These are phyloP conservation scores for Rhagonycha fulva DNA, from an alignment of 2,888 invertebrate genomes.

Conservation along the genomic window DNA sequence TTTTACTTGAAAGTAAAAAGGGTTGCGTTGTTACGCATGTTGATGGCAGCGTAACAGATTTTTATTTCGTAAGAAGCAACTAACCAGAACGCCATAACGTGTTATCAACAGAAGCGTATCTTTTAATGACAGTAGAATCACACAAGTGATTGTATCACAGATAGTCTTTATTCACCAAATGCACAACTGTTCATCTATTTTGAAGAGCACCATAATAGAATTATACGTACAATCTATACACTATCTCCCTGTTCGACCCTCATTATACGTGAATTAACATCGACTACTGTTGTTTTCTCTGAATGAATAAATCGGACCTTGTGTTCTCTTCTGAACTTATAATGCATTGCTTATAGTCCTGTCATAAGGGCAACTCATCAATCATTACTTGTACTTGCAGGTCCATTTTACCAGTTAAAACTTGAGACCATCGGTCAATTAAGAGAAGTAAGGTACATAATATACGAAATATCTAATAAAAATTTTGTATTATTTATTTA, in stretches of 20 bases:
- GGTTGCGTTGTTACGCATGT: neutral
- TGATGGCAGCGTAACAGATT: neutral
- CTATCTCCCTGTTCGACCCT: slow-evolving; percentile 44
- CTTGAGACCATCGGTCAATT: slow-evolving; percentile 48
- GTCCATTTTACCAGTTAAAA: slow-evolving; percentile 41
- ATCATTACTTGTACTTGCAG: slow-evolving; percentile 42
- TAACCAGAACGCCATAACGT: slow-evolving; percentile 20
- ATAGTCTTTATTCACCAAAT: slow-evolving; percentile 35
- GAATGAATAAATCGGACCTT: slow-evolving; percentile 36
- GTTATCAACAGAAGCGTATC: slow-evolving; percentile 20
- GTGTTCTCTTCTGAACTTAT: slow-evolving; percentile 37
- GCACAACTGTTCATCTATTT: slow-evolving; percentile 48
- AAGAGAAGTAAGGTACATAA: slow-evolving; percentile 3
- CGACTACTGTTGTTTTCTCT: slow-evolving; percentile 34
- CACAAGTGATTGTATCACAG: slow-evolving; percentile 32
- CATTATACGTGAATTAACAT: slow-evolving; percentile 46
- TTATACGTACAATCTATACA: slow-evolving; percentile 41
- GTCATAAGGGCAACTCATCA: slow-evolving; percentile 46
- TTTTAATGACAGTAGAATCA: slow-evolving; percentile 16
- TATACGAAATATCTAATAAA: neutral
- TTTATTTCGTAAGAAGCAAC: slow-evolving; percentile 21
- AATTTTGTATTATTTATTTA: neutral
- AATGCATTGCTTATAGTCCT: slow-evolving; percentile 44
- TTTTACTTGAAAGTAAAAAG: neutral
- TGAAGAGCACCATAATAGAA: slow-evolving; percentile 46